Conservation (phyloP, 2,113 vertebrate species). For the Pavo muticus region DNA sequence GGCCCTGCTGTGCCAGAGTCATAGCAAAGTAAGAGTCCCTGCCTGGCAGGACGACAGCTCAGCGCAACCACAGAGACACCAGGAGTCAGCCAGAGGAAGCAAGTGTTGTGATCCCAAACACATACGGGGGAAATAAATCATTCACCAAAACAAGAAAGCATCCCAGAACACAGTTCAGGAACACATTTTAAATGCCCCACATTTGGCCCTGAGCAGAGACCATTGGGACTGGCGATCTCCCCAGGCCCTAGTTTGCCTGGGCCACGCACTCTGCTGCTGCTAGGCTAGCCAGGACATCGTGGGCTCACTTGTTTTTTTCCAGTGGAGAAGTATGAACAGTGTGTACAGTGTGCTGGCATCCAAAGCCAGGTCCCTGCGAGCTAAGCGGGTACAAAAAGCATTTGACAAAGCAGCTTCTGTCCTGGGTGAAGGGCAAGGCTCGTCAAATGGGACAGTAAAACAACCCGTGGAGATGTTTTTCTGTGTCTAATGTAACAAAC, state of each 20-base stretch:
- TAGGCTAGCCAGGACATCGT: neutral
- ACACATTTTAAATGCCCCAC: neutral
- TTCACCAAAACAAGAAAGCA: conserved; percentile 39
- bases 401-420: neutral
- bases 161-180: neutral
- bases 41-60: neutral
- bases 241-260: neutral
- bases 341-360: neutral
- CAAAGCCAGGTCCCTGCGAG: neutral
- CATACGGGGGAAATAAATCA: conserved; percentile 50
- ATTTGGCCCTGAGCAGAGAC: neutral
- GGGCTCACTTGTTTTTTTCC: neutral
- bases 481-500: neutral
- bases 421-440: neutral
- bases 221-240: neutral
- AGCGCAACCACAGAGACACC: conserved; percentile 18
- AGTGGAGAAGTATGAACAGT: neutral
- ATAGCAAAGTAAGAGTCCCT: neutral
- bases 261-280: neutral
- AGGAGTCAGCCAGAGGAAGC: conserved; percentile 23
- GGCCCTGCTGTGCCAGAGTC: neutral
- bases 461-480: neutral
- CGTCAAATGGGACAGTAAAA: neutral
- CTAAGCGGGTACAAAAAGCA: neutral
- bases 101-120: conserved; percentile 56